A percentile compares a stretch with the other conserved stretches of the same genome.
These are phyloP conservation scores for Girardinus metallicus DNA, from an alignment of 2,797 vertebrate genomes.

Conservation along the genomic window DNA sequence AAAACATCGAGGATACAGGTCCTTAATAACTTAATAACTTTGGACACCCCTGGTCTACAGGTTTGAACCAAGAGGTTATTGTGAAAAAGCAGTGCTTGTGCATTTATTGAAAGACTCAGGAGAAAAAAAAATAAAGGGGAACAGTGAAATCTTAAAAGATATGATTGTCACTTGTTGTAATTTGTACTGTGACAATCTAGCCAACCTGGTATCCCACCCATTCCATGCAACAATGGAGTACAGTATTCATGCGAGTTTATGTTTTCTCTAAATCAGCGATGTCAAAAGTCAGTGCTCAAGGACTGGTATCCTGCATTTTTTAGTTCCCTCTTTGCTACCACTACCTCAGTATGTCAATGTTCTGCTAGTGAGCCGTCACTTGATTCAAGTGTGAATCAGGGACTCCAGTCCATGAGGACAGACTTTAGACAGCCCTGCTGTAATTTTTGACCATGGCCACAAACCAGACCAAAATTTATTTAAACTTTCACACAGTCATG, in stretches of 20 bases:
- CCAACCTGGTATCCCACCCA: conserved; percentile 6
- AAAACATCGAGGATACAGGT: neutral
- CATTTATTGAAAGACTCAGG: neutral
- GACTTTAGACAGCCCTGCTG: too few species aligned
- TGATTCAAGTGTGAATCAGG: too few species aligned
- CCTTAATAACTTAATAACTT: neutral
- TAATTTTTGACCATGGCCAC: conserved; percentile 34
- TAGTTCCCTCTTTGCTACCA: too few species aligned
- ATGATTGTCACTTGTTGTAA: neutral
- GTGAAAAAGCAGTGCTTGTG: neutral
- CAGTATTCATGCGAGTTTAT: conserved; percentile 33
- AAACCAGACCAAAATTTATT: conserved; percentile 27
- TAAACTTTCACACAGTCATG: conserved; percentile 22
- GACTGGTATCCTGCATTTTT: too few species aligned
- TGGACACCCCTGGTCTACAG: neutral
- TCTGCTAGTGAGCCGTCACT: too few species aligned
- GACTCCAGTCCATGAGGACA: too few species aligned
- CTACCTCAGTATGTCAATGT: too few species aligned
- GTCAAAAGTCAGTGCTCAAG: too few species aligned
- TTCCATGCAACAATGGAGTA: conserved; percentile 11
- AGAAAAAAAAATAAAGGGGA: neutral
- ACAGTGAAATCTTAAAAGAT: neutral
- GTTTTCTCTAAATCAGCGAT: neutral
- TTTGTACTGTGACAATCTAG: conserved; percentile 9
- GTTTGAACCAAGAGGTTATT: neutral